phyloP scores from a whole-genome alignment of 2,797 vertebrate species.

The Salmo trutta region DNA sequence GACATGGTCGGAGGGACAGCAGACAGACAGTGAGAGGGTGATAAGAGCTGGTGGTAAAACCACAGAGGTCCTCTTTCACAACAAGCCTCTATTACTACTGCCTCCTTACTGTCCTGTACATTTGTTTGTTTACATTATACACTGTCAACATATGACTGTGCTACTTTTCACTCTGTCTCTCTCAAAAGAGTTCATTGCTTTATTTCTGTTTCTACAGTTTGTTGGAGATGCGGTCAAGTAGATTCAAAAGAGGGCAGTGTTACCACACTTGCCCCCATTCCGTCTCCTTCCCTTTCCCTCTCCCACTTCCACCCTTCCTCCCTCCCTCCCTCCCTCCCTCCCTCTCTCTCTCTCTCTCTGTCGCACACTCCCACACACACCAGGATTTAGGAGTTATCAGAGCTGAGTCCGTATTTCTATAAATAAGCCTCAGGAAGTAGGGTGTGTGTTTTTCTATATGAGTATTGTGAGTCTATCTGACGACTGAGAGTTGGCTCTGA shows the following conservation, averaged over 20 bases:
- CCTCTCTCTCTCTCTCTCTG: conserved; percentile 18
- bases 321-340: neutral
- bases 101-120: neutral
- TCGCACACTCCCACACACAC: neutral
- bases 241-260: conserved; percentile 74
- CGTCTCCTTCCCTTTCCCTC: neutral
- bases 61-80: conserved; percentile 31
- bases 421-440: neutral
- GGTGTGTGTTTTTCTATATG: neutral
- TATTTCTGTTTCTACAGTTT: conserved; percentile 11
- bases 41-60: conserved; percentile 31
- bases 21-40: conserved; percentile 44
- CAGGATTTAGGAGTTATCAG: neutral
- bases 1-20: conserved; percentile 43
- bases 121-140: neutral
- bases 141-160: neutral
- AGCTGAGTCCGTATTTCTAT: neutral
- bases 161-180: neutral
- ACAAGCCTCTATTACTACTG: conserved; percentile 22
- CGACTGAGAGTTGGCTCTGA: neutral
- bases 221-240: conserved; percentile 33
- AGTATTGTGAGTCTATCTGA: neutral
- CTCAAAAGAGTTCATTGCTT: neutral
- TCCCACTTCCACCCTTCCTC: neutral
- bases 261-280: conserved; percentile 41